Evolutionary conservation across 2,797 vertebrate species (phyloP).

Genomic region (Tiaroga cobitis): DNA sequence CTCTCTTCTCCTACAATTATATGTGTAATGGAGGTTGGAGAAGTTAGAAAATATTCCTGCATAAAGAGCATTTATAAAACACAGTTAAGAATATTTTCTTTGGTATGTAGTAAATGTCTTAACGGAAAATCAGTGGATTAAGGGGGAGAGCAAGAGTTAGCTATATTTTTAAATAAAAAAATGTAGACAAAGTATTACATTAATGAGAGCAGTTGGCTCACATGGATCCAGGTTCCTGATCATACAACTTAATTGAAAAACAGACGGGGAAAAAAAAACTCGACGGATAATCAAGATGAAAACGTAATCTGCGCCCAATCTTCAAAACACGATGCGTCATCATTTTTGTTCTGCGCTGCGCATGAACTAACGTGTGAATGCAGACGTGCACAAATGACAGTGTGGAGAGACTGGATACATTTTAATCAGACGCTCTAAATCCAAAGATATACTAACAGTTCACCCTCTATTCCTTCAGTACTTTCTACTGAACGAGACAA

Average conservation of each 20-base stretch:
- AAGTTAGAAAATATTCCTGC: neutral
- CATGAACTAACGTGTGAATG: neutral
- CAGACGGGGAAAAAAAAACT: rapidly evolving
- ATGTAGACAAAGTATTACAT: no score
- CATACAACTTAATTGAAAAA: neutral
- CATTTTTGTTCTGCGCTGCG: neutral
- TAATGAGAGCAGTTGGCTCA: neutral
- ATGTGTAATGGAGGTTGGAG: neutral
- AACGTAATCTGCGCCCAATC: neutral
- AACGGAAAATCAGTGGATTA: neutral
- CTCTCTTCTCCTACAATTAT: neutral
- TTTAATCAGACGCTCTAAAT: neutral
- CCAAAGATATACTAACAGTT: neutral
- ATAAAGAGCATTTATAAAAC: neutral
- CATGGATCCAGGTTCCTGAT: neutral
- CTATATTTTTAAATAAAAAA: no score
- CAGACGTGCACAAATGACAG: neutral
- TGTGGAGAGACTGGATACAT: neutral
- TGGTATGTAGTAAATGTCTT: neutral
- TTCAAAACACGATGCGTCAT: neutral
- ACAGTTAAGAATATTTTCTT: neutral
- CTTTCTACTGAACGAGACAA: neutral
- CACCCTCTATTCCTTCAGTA: neutral
- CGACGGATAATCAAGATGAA: neutral
- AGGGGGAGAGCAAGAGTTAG: no score